phyloP scores from a whole-genome alignment of 2,797 vertebrate genomes.

The Lutjanus argentimaculatus region DNA sequence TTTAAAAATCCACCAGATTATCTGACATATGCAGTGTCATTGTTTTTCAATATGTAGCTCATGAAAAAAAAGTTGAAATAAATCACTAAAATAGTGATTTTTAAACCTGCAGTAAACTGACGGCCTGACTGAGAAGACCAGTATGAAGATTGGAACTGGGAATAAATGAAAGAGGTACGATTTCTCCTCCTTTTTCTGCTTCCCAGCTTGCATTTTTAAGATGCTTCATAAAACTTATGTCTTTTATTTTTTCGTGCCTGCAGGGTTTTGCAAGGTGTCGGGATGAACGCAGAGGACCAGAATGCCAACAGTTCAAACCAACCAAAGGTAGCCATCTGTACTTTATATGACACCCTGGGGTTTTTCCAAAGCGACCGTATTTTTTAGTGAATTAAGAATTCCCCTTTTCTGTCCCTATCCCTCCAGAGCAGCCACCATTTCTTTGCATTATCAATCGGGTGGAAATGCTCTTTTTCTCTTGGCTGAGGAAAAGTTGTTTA shows the following conservation, averaged over 20 bases:
- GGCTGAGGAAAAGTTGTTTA: no score
- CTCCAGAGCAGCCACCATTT: no score
- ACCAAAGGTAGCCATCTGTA: not conserved
- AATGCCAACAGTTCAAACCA: not conserved
- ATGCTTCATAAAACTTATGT: not conserved
- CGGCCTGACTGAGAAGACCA: not conserved
- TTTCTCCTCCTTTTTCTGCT: not conserved
- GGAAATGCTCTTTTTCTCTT: no score
- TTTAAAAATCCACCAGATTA: no score
- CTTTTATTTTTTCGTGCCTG: not conserved
- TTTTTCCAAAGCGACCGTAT: not conserved
- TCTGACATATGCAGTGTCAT: not conserved
- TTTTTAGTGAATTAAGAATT: no score
- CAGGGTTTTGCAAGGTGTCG: not conserved
- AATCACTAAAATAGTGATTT: not conserved
- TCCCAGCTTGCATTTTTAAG: not conserved
- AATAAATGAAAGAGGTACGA: not conserved
- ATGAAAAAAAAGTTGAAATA: not conserved
- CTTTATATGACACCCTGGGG: not conserved
- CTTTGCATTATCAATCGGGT: no score
- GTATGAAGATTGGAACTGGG: not conserved
- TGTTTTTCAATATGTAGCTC: not conserved
- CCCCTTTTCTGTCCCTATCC: no score
- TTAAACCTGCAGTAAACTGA: not conserved
- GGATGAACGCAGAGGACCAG: not conserved